Base-by-base conservation (phyloP, 1,140 invertebrate species). In the Harlomillsia oculata region DNA sequence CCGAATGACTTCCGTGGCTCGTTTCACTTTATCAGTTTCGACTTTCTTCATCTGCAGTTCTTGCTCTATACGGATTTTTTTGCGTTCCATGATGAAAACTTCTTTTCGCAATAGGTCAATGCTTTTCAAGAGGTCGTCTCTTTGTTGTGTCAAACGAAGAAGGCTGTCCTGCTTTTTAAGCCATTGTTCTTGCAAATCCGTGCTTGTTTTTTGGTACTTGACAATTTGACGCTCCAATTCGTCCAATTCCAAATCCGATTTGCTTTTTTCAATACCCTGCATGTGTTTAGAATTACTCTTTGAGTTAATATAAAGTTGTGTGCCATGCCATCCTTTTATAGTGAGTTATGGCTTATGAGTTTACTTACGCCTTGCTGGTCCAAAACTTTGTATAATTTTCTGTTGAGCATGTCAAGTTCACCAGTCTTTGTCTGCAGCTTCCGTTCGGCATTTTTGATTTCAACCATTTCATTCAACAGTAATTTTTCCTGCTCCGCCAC, bases 81-180 rank as follows among this genome's bases (percentile, higher is more conserved):
- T 86, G 62, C 86, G 80, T 30, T 84, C 81, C 68, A 86, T 78
- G 43, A 87, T 80, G 66, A 82, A 77, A 23, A 83, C 77, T 66
- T 87, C 80, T 72, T 85, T 85, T 37, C 77, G 77, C 9, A 83
- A 71, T 18, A 83, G 70, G 67, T 80, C 80, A 39, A 83, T 76
- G 62, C 85, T 78, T 25, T 77, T 72, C 1, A 84, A 66, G 60
- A 84, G 78, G 56, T 75, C 69, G 60, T 81, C 79, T 64, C 82
- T 74, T 60, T 85, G 77, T 56, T 80, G 71, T 0, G 81, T 78
- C 5, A 87, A 69, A 53, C 74, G 73, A 1, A 86, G 77, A 44
- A 84, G 77, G 63, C 81, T 77, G 16, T 78, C 78, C 69, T 88
- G 83, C 59, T 83, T 75, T 37, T 83, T 76, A 43, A 87, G 69